A percentile compares a stretch with the other conserved stretches of the same genome.
Conservation (phyloP, 2,888 invertebrate species). For the Tortrix viridana region DNA sequence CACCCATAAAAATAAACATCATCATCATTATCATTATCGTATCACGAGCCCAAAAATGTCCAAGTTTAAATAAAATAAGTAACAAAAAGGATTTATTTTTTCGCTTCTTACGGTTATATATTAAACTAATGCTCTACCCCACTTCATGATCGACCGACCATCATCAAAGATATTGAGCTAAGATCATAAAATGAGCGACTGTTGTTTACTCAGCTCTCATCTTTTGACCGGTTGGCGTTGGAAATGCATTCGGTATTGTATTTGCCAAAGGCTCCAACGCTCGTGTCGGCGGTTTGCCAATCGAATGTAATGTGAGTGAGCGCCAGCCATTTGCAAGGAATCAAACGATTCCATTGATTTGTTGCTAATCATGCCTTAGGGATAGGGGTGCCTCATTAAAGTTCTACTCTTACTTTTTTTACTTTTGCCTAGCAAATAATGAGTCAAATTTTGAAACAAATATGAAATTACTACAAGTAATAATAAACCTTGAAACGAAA, state of each 20-base stretch:
- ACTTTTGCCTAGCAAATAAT: too few relatives aligned
- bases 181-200: constrained; percentile 53
- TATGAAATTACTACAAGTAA: too few relatives aligned
- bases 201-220: constrained; percentile 72
- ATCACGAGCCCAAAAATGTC: too few relatives aligned
- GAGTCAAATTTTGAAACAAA: too few relatives aligned
- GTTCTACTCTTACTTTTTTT: background rate
- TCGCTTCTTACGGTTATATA: too few relatives aligned
- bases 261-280: constrained; percentile 76
- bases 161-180: constrained; percentile 39
- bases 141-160: background rate
- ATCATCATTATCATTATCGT: too few relatives aligned
- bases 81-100: too few relatives aligned
- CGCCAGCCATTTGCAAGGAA: constrained; percentile 61
- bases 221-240: constrained; percentile 58
- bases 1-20: too few relatives aligned
- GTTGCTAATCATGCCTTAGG: constrained; percentile 59
- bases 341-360: constrained; percentile 61
- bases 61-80: too few relatives aligned
- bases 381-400: constrained; percentile 6
- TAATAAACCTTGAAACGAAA: too few relatives aligned
- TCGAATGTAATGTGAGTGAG: constrained; percentile 63
- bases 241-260: constrained; percentile 73
- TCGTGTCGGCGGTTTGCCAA: constrained; percentile 74
- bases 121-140: too few relatives aligned